A percentile compares a stretch with the other conserved stretches of the same genome.
phyloP scores from a whole-genome alignment of 2,888 invertebrate genomes.

The Leucophenga montana region DNA sequence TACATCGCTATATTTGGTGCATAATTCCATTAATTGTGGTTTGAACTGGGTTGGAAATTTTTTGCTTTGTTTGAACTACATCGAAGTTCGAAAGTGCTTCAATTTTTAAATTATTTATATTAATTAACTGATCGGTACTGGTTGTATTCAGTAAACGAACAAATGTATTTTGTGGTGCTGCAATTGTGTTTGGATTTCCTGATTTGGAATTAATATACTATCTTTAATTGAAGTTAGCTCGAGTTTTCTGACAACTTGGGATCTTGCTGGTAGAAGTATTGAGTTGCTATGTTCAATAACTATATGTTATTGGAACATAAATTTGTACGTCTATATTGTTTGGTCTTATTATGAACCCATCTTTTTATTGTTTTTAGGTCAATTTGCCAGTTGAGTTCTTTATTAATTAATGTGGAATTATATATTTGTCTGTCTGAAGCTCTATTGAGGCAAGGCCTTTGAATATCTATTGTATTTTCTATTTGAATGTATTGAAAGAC shows the following conservation, averaged over 20 bases:
- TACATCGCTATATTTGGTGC: too few species aligned
- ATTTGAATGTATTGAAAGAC: not conserved
- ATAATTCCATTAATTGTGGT: too few species aligned
- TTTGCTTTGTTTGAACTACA: not conserved
- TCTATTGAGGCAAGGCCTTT: not conserved
- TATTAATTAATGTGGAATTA: not conserved
- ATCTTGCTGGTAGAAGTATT: not conserved
- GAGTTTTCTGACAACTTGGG: too few species aligned
- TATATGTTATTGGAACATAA: not conserved
- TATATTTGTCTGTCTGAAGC: not conserved
- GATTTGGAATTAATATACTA: not conserved
- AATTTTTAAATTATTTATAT: not conserved
- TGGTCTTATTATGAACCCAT: not conserved
- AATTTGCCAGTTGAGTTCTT: not conserved
- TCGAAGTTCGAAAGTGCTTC: not conserved
- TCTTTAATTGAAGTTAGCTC: not conserved
- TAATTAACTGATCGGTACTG: not conserved
- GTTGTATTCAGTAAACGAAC: not conserved
- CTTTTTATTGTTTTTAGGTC: not conserved
- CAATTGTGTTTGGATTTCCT: not conserved
- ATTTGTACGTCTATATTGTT: not conserved
- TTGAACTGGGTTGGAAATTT: too few species aligned
- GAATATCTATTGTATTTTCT: not conserved
- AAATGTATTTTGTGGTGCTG: not conserved
- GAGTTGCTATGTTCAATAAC: not conserved